Evolutionary conservation across 2,888 invertebrate species (phyloP), one percentile per base, ranked within the genome.

Genomic region (Harmothoe impar): DNA sequence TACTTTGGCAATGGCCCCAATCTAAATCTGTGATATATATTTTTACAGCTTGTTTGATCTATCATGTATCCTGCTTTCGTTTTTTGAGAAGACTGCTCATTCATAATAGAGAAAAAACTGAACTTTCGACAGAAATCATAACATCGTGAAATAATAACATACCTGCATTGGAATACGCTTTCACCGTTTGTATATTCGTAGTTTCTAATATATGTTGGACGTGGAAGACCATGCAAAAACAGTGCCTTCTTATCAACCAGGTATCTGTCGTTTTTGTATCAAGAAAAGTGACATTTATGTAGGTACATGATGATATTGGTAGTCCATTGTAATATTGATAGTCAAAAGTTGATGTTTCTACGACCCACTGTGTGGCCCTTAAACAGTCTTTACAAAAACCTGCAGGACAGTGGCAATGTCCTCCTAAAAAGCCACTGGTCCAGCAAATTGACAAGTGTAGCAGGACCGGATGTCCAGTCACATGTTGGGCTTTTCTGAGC

Each of bases 1-100:
- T 72, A 29, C 31, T 72, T 72, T 25, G 72, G 31, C 31, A 29
- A 5, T 3, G 25, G 72, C 31, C 72, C 62, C 31, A 72, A n/a
- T 72, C 72, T 72, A 72, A 72, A 25, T 72, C 72, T 72, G 72
- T 72, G 72, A 72, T 72, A 72, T 62, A 62, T 72, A 72, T 72
- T 72, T 29, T 72, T 72, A 72, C 72, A 62, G 1, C 1, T n/a
- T n/a, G 62, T 62, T 62, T 62, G 20, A 62, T n/a, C n/a, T 62
- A n/a, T 62, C 62, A 62, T 62, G n/a, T n/a, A n/a, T 43, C 43
- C 43, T 43, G 43, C 43, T 62, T 62, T 62, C 62, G 62, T 62
- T 43, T 43, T 43, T 43, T 62, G 62, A n/a, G 62, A n/a, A 62
- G 15, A n/a, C n/a, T 20, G 23, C 62, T n/a, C 62, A 62, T 62